Base-by-base conservation (phyloP, 2,888 invertebrate genomes). In the Zygaena filipendulae region DNA sequence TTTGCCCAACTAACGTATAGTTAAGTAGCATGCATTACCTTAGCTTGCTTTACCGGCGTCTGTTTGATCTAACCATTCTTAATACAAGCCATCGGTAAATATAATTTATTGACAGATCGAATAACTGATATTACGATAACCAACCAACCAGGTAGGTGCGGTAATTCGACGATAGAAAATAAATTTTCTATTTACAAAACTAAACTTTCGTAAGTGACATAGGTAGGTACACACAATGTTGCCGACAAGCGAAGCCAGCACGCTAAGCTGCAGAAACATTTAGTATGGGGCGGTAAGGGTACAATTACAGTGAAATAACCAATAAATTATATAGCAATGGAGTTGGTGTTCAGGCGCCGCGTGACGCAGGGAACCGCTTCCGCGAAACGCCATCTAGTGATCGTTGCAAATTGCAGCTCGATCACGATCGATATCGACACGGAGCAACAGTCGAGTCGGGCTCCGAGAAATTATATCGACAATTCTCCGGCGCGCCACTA, bases 221-320 rank as follows among this genome's bases (percentile, higher is more conserved):
- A n/a, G n/a, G n/a, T n/a, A n/a, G n/a, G n/a, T n/a, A n/a, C 40
- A 37, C 12, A 36, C 33, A 33, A 28, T 33, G 35, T 38, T 36
- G 32, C n/a, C n/a, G n/a, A n/a, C n/a, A n/a, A n/a, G n/a, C n/a
- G n/a, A n/a, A n/a, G n/a, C 30, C 25, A 36, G 48, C 52, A 56
- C 52, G 52, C 39, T 37, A 38, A 42, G 38, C 40, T 45, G 41
- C 44, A 48, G 49, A 52, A 59, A 52, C 57, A 59, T 66, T 66
- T 59, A 62, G 49, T 39, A 30, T 45, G 53, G 57, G 60, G 61
- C 59, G 57, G 59, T 43, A 51, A 62, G 54, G 59, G 60, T 69
- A 52, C 67, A 69, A 72, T 72, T 70, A 70, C 69, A 47, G 49
- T 38, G 57, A 70, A 69, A 74, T 72, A 53, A 48, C 41, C 45